Conservation (phyloP, 2,888 invertebrate species). For the Plebejus melissa region DNA sequence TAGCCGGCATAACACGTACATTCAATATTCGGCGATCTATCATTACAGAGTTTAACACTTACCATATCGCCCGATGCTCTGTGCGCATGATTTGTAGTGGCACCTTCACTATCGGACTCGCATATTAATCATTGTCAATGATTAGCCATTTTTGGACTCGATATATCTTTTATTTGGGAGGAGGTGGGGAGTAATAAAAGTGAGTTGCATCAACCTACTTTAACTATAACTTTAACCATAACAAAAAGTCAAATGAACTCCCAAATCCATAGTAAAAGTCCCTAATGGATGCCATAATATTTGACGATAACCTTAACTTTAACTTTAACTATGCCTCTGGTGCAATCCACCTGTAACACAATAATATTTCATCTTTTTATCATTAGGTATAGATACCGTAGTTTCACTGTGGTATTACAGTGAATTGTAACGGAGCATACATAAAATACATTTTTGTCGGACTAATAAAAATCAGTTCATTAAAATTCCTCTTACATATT, state of each 20-base stretch:
- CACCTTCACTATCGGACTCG: neutral
- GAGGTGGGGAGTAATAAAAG: too few species aligned
- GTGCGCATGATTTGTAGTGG: neutral
- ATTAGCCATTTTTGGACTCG: neutral
- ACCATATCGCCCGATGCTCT: neutral
- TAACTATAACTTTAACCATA: too few species aligned
- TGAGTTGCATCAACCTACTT: too few species aligned
- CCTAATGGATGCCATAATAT: too few species aligned
- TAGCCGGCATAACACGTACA: neutral
- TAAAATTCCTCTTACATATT: neutral
- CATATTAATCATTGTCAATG: neutral
- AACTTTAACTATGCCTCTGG: too few species aligned
- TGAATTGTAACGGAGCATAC: neutral
- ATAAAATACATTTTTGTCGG: neutral
- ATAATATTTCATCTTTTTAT: too few species aligned
- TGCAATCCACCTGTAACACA: too few species aligned
- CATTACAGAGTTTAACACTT: slow-evolving; percentile 25
- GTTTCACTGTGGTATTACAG: neutral
- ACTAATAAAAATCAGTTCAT: neutral
- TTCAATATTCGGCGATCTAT: slow-evolving; percentile 28
- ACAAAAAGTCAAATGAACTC: too few species aligned
- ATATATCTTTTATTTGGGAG: neutral
- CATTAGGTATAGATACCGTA: too few species aligned
- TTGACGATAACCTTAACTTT: too few species aligned
- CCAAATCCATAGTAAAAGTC: too few species aligned